These are phyloP conservation scores for Sycophila sp. DNA, from an alignment of 1,140 invertebrate species.

Conservation along the genomic window DNA sequence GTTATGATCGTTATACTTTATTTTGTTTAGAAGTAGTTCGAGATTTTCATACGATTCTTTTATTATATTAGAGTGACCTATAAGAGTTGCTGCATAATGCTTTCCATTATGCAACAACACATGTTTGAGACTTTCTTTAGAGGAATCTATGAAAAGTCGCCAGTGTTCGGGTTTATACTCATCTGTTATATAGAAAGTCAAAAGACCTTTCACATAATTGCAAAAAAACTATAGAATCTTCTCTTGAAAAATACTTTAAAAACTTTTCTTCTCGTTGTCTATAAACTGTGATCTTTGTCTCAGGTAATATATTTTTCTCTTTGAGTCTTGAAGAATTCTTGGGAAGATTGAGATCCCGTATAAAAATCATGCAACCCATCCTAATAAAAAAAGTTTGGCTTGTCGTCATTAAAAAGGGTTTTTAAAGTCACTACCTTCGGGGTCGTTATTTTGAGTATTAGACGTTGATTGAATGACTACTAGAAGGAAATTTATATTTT, in stretches of 20 bases:
- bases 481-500: neutral
- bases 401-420: constrained; percentile 31
- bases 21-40: too few species aligned
- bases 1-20: constrained; percentile 45
- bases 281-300: constrained; percentile 19
- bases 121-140: constrained; percentile 40
- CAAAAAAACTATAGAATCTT: constrained; percentile 34
- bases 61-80: constrained; percentile 40
- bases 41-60: constrained; percentile 45
- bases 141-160: constrained; percentile 48
- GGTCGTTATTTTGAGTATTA: neutral
- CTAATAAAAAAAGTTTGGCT: constrained; percentile 21
- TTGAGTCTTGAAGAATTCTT: constrained; percentile 49
- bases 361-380: constrained; percentile 49
- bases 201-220: constrained; percentile 28
- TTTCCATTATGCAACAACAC: constrained; percentile 46
- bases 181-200: constrained; percentile 3
- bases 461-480: neutral
- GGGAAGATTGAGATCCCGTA: constrained; percentile 52
- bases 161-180: constrained; percentile 35
- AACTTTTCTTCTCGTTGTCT: constrained; percentile 33
- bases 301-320: constrained; percentile 27
- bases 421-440: neutral
- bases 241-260: constrained; percentile 23
- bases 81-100: constrained; percentile 41